These are phyloP conservation scores for Hippoglossus hippoglossus DNA, from an alignment of 2,797 vertebrate genomes.

Conservation along the genomic window DNA sequence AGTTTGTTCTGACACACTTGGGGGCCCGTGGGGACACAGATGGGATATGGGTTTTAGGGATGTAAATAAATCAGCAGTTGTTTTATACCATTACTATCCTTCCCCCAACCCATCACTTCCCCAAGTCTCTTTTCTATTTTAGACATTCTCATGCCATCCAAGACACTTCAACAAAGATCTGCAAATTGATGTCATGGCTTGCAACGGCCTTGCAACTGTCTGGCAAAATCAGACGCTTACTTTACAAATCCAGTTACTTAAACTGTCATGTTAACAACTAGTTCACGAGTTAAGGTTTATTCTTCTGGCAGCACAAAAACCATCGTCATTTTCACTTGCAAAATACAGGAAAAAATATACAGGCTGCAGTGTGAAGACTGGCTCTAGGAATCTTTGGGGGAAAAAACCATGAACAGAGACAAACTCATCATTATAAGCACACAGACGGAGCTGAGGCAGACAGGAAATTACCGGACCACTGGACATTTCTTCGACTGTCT, in stretches of 20 bases:
- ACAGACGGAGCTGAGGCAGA: neutral
- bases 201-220: constrained; percentile 12
- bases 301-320: constrained; percentile 17
- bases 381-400: no score
- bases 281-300: constrained; percentile 27
- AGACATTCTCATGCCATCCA: constrained; percentile 24
- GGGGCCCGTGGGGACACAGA: constrained; percentile 69
- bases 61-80: constrained; percentile 78
- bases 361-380: no score
- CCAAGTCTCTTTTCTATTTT: constrained; percentile 29
- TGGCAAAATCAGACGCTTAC: constrained; percentile 38
- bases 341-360: neutral
- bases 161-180: constrained; percentile 45
- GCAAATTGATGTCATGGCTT: constrained; percentile 6
- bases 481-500: neutral
- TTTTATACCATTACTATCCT: constrained; percentile 70
- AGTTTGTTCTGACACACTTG: constrained; percentile 74
- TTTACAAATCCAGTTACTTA: constrained; percentile 46
- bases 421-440: neutral
- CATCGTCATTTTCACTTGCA: neutral
- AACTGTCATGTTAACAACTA: constrained; percentile 38
- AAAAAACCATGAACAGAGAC: no score
- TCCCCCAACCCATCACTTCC: constrained; percentile 53
- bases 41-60: constrained; percentile 73
- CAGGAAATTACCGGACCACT: constrained; percentile 6